These are phyloP conservation scores for Lepidothrix coronata DNA, from an alignment of 2,113 vertebrate genomes.

Conservation along the genomic window DNA sequence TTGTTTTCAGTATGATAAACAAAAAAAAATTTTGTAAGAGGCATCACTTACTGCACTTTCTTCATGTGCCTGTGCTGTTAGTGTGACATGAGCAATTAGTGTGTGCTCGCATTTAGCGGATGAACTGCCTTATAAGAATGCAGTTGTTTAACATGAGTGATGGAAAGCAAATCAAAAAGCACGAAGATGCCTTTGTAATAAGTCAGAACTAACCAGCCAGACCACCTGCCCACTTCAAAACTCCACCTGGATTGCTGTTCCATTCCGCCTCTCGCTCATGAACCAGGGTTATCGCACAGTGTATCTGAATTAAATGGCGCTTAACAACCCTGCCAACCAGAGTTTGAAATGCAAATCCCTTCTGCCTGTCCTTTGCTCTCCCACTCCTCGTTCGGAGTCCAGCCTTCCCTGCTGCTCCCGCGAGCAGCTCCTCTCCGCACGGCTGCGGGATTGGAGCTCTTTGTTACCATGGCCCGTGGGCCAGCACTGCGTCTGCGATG, in stretches of 20 bases:
- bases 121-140: background rate
- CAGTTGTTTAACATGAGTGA: background rate
- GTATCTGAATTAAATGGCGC: background rate
- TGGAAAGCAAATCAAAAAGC: slow-evolving; percentile 11
- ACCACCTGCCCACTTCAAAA: slow-evolving; percentile 1
- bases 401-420: background rate
- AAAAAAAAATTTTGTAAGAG: background rate
- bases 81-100: background rate
- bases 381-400: background rate
- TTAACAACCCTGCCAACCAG: background rate
- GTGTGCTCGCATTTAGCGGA: background rate
- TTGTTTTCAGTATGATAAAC: background rate
- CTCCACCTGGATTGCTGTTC: background rate
- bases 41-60: background rate
- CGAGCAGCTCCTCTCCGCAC: background rate
- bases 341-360: background rate
- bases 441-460: slow-evolving; percentile 12
- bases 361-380: background rate
- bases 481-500: background rate
- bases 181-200: slow-evolving; percentile 39
- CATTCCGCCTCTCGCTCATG: background rate
- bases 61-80: background rate
- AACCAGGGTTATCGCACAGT: background rate
- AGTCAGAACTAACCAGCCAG: slow-evolving; percentile 22
- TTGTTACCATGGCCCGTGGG: slow-evolving; percentile 20